Conservation (phyloP, 2,113 vertebrate genomes). For the Trematocara marginatum region DNA sequence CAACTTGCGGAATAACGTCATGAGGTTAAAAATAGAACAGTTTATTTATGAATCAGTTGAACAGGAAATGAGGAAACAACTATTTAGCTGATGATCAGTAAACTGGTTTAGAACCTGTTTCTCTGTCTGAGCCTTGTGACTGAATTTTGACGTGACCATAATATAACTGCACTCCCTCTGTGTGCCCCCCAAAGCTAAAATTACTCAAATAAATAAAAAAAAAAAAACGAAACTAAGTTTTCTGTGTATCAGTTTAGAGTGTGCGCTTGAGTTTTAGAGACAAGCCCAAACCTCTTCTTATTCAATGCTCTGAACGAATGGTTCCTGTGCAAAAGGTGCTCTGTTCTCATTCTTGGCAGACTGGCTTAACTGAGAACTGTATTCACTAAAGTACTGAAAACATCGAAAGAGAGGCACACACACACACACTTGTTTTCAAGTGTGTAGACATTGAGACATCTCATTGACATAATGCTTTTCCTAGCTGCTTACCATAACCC, state of each 20-base stretch:
- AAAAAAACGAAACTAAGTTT: accelerated
- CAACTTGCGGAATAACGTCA: accelerated
- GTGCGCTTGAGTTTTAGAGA: neutral
- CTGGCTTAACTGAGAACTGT: neutral
- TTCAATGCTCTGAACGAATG: accelerated
- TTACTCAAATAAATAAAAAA: neutral
- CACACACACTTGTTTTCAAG: neutral
- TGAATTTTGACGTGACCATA: neutral
- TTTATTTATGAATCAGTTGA: neutral
- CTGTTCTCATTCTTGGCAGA: accelerated
- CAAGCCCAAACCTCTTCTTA: accelerated
- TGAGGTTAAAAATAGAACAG: neutral
- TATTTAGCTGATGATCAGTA: neutral
- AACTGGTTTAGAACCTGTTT: neutral
- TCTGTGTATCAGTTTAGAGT: neutral
- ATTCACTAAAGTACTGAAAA: neutral
- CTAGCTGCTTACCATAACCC: neutral
- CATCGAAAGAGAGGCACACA: accelerated
- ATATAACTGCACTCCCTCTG: neutral
- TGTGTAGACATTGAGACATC: neutral
- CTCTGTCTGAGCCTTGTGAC: neutral
- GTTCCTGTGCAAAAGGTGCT: neutral
- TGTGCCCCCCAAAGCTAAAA: neutral
- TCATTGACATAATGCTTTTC: neutral
- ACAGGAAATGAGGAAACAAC: neutral